Conservation (phyloP, 2,888 invertebrate genomes). For the Atethmia centrago region DNA sequence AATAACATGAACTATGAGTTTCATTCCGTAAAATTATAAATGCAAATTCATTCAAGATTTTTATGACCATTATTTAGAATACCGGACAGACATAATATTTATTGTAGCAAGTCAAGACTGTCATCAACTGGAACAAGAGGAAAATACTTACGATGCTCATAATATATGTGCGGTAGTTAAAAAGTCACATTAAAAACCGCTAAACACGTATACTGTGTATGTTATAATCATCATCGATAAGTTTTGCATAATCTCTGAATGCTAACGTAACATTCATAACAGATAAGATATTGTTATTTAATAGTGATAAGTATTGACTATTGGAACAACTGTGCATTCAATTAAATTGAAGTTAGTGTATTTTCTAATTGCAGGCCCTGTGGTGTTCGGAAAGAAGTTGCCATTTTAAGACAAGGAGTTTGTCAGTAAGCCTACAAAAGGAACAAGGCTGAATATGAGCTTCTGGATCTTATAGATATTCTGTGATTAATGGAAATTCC, state of each 20-base stretch:
- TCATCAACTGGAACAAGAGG: slow-evolving; percentile 9
- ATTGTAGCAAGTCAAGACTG: not conserved
- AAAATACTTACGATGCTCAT: slow-evolving; percentile 14
- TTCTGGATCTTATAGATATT: not conserved
- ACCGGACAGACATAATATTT: slow-evolving; percentile 14
- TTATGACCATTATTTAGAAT: slow-evolving; percentile 19
- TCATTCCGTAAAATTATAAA: not conserved
- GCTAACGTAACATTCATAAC: slow-evolving; percentile 30
- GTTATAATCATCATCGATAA: slow-evolving; percentile 41
- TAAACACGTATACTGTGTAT: not conserved
- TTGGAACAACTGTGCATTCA: slow-evolving; percentile 1
- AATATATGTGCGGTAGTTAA: slow-evolving; percentile 7
- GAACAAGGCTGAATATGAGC: not conserved
- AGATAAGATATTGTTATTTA: slow-evolving; percentile 49
- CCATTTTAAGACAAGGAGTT: not conserved
- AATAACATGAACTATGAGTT: not conserved
- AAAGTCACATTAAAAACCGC: slow-evolving; percentile 23
- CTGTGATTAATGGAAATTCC: not conserved
- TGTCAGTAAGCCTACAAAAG: not conserved
- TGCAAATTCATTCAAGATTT: not conserved
- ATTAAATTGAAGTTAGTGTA: not conserved
- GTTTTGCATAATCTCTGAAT: slow-evolving; percentile 37
- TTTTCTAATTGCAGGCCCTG: not conserved
- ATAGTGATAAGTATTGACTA: too few species aligned
- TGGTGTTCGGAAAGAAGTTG: not conserved